These are phyloP conservation scores for Thera britannica DNA, from an alignment of 2,888 invertebrate genomes.

Conservation along the genomic window DNA sequence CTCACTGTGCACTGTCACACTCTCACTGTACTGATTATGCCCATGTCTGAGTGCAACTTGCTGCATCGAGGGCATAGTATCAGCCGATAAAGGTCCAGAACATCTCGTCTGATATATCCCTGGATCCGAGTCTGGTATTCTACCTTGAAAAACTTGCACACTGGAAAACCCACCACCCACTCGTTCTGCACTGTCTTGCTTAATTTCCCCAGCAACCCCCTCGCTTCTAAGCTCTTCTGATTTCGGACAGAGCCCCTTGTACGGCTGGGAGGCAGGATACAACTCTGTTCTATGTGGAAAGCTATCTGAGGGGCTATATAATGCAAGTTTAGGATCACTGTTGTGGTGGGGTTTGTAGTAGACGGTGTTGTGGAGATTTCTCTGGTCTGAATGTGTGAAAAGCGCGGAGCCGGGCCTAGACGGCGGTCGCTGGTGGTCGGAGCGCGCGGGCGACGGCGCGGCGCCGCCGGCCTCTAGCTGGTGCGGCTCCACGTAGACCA, in stretches of 20 bases:
- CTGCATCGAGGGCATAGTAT: conserved; percentile 68
- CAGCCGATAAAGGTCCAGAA: conserved; percentile 55
- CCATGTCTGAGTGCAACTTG: conserved; percentile 60
- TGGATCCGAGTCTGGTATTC: conserved; percentile 61
- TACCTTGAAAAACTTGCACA: conserved; percentile 65
- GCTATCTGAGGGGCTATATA: conserved; percentile 59
- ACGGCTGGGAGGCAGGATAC: conserved; percentile 63
- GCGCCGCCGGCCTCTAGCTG: conserved; percentile 81
- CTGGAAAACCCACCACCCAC: conserved; percentile 58
- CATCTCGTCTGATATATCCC: conserved; percentile 70
- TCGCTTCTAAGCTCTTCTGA: conserved; percentile 58
- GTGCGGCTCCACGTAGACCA: conserved; percentile 83
- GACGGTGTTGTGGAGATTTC: conserved; percentile 55
- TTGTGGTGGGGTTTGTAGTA: conserved; percentile 69
- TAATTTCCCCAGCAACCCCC: conserved; percentile 50
- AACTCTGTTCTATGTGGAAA: conserved; percentile 59
- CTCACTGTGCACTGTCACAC: conserved; percentile 66
- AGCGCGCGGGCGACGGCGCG: conserved; percentile 66
- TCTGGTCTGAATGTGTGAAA: conserved; percentile 54
- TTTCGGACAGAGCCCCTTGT: conserved; percentile 63
- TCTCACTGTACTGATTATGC: conserved; percentile 70
- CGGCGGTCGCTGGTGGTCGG: conserved; percentile 58
- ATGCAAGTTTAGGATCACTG: conserved; percentile 60
- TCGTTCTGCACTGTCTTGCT: conserved; percentile 61
- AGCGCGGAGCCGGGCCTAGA: conserved; percentile 58